Conservation (phyloP, 2,888 invertebrate species). For the Oxystoma pomonae region DNA sequence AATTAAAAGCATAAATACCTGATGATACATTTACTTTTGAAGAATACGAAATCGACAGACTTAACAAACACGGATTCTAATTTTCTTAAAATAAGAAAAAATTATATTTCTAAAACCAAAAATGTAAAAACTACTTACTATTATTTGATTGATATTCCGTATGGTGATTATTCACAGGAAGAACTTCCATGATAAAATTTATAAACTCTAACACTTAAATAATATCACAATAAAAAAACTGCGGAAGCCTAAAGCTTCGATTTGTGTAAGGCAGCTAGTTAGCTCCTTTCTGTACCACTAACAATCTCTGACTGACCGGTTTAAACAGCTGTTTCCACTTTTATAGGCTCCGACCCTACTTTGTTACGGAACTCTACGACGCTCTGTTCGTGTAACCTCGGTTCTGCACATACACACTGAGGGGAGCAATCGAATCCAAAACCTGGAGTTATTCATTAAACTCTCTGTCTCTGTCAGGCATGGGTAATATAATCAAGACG, state of each 20-base stretch:
- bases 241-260: slow-evolving; percentile 32
- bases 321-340: slow-evolving; percentile 22
- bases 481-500: neutral
- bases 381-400: slow-evolving; percentile 8
- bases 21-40: too few relatives aligned
- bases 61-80: neutral
- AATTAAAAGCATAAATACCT: too few relatives aligned
- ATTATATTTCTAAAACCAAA: too few relatives aligned
- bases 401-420: slow-evolving; percentile 9
- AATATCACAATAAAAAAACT: slow-evolving; percentile 37
- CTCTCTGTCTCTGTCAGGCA: neutral
- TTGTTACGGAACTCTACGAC: slow-evolving; percentile 22
- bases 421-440: neutral
- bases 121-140: slow-evolving; percentile 34
- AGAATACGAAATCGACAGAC: too few relatives aligned
- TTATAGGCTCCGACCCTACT: slow-evolving; percentile 29
- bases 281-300: slow-evolving; percentile 16
- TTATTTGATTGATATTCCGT: slow-evolving; percentile 42
- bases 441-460: neutral
- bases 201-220: slow-evolving; percentile 33
- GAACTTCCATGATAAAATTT: slow-evolving; percentile 39
- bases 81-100: too few relatives aligned
- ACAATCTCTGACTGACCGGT: slow-evolving; percentile 19
- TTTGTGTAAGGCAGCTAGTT: slow-evolving; percentile 23
- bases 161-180: slow-evolving; percentile 33